Conservation (phyloP, 2,113 vertebrate species). For the Gobius niger region DNA sequence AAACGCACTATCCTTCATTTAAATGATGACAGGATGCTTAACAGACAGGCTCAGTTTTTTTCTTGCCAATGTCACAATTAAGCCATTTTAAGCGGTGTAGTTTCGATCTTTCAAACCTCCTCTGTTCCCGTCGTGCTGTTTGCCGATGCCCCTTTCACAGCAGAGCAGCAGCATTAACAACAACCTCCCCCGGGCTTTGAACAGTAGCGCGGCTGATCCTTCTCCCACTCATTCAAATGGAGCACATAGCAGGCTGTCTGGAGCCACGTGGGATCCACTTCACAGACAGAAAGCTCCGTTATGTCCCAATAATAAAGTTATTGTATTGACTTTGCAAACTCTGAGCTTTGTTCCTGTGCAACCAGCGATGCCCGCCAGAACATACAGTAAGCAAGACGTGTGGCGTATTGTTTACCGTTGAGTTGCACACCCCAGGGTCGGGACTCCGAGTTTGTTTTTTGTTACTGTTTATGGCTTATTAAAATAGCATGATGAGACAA, state of each 20-base stretch:
- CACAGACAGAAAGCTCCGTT: conserved; percentile 21
- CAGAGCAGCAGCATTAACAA: conserved; percentile 19
- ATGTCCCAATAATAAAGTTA: conserved; percentile 28
- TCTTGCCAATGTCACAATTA: too few species aligned
- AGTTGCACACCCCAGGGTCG: conserved; percentile 45
- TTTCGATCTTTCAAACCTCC: not conserved
- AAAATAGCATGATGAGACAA: conserved; percentile 64
- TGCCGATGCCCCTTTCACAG: not conserved
- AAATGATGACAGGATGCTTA: too few species aligned
- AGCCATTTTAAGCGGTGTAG: too few species aligned
- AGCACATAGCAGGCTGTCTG: conserved; percentile 9
- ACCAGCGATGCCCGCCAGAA: conserved; percentile 48
- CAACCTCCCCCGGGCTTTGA: conserved; percentile 24
- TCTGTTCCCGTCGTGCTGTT: not conserved
- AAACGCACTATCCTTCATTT: too few species aligned
- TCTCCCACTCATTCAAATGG: conserved; percentile 27
- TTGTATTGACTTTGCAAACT: conserved; percentile 32
- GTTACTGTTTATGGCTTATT: conserved; percentile 56
- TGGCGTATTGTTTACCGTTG: conserved; percentile 58
- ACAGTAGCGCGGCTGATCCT: conserved; percentile 34
- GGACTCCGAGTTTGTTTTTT: conserved; percentile 40
- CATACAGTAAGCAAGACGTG: conserved; percentile 30
- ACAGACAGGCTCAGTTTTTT: too few species aligned
- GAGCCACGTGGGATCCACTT: conserved; percentile 33
- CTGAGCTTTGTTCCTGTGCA: conserved; percentile 6